Percentiles rank a stretch among this genome's conserved stretches.
These are phyloP conservation scores for Mactromeris polynyma DNA, from an alignment of 2,888 invertebrate species.

Conservation along the genomic window DNA sequence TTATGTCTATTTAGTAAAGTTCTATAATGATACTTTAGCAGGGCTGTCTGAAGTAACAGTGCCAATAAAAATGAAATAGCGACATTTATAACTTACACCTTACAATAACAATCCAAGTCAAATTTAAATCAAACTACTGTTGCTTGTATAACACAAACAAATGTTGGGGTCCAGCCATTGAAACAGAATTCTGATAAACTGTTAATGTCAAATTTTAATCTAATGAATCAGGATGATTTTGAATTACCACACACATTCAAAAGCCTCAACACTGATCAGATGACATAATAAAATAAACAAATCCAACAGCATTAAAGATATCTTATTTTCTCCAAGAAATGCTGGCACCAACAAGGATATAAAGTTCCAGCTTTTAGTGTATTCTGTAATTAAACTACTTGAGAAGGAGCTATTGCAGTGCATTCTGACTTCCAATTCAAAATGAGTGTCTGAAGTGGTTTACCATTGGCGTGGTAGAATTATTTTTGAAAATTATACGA, in stretches of 20 bases:
- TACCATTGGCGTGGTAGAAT: background rate
- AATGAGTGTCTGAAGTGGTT: background rate
- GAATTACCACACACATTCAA: conserved; percentile 12
- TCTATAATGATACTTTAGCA: too few species aligned
- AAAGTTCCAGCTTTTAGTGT: conserved; percentile 4
- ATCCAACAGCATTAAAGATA: conserved; percentile 14
- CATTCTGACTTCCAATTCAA: background rate
- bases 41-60: background rate
- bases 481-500: background rate
- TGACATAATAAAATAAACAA: conserved; percentile 20
- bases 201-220: conserved; percentile 9
- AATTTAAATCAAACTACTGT: background rate
- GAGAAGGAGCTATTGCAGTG: background rate
- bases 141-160: background rate
- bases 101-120: background rate
- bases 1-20: too few species aligned
- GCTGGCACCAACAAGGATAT: conserved; percentile 1
- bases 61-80: background rate
- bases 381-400: background rate
- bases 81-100: background rate
- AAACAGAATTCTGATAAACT: background rate
- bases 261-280: background rate
- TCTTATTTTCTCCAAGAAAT: background rate
- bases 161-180: background rate
- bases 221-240: background rate